Evolutionary conservation across 2,888 invertebrate species (phyloP).

Genomic region (Muschampia plurimacula): DNA sequence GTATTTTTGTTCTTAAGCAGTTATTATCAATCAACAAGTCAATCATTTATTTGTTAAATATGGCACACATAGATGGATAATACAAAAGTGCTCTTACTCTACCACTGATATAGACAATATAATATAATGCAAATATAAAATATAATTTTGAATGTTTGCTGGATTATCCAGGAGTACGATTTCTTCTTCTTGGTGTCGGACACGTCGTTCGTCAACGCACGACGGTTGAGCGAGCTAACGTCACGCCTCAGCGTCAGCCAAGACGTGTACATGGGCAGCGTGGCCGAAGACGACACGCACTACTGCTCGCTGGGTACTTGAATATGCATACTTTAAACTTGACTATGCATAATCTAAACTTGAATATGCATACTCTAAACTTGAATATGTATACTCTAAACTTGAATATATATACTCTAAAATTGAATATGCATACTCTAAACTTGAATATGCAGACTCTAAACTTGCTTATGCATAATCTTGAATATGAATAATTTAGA

Average conservation of each 20-base stretch:
- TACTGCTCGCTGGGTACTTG: conserved; percentile 89
- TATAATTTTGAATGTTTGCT: background rate
- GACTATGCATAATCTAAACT: background rate
- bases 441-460: too few relatives aligned
- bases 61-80: background rate
- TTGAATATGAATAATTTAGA: too few relatives aligned
- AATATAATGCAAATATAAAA: background rate
- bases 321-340: background rate
- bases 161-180: conserved; percentile 88
- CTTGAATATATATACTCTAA: background rate
- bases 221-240: conserved; percentile 89
- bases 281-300: conserved; percentile 84
- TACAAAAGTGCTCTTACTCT: background rate
- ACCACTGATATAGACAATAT: background rate
- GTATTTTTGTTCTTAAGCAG: too few relatives aligned
- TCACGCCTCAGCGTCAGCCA: conserved; percentile 93
- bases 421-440: too few relatives aligned
- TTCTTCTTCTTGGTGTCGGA: conserved; percentile 96
- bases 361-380: too few relatives aligned
- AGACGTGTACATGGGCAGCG: conserved; percentile 93
- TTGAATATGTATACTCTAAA: too few relatives aligned
- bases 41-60: too few relatives aligned
- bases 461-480: too few relatives aligned
- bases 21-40: too few relatives aligned
- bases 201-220: conserved; percentile 93